Evolutionary conservation across 2,888 invertebrate species (phyloP), one percentile per base, ranked within the genome.

Genomic region (Rotaria macrura): DNA sequence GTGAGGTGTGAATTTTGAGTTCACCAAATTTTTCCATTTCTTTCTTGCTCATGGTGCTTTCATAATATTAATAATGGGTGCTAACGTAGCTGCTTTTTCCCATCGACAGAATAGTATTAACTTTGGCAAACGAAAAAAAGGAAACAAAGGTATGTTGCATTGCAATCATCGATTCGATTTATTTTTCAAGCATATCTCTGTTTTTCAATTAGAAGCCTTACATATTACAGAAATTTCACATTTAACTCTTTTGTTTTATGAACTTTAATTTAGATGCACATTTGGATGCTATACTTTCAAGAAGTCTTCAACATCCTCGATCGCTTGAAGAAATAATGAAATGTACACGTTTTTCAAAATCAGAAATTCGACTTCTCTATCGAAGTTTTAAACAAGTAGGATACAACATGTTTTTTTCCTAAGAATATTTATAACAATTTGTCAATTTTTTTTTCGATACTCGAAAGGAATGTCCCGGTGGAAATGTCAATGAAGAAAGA

Each of bases 321-420:
- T 74, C 84, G 20, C 74, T 86, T 17, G 86, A 86, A 29, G 86
- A 86, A 54, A 38, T 86, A 25, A 79, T 86, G n/a, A 85, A 85
- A 85, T 85, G 54, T n/a, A 86, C 86, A n/a, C 57, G 85, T 89
- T 97, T 97, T 93, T 94, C 95, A 65, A 89, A 90, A 86, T 90
- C 91, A 87, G 97, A 97, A 92, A 94, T 97, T 89, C 96, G 97
- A 92, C 93, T 95, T 89, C 95, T 97, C 92, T 97, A 97, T 93
- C 93, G 97, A 88, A 96, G 96, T 87, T 96, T 97, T 93, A 97
- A 97, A 92, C 96, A 96, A 88, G 96, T 95, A 87, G 87, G 88
- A 29, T 20, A 43, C 29, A 74, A n/a, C 2, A 43, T 38, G 10
- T 23, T 10, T 43, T 57, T 38, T 20, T 34, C 14, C 23, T 23